These are phyloP conservation scores for Ceuthmochares aereus DNA, from an alignment of 2,113 vertebrate genomes.

Conservation along the genomic window DNA sequence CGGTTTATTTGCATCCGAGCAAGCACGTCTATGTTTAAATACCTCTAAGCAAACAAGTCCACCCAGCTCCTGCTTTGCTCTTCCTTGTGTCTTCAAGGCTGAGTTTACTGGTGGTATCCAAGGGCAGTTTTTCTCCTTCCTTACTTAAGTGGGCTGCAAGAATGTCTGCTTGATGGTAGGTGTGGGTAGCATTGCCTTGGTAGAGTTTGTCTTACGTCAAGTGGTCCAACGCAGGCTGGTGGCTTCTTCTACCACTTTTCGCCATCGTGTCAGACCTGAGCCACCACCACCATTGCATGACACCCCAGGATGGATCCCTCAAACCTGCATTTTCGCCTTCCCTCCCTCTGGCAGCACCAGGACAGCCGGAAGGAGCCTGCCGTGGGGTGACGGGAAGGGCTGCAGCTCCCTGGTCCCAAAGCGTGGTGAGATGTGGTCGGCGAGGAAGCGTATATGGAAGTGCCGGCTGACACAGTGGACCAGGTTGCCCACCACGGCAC, in stretches of 20 bases:
- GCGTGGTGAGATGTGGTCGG: slow-evolving; percentile 84
- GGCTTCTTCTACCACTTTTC: not conserved
- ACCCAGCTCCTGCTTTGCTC: not conserved
- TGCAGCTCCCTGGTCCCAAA: slow-evolving; percentile 81
- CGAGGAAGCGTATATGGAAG: slow-evolving; percentile 83
- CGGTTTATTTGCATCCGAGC: not conserved
- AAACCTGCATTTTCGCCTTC: slow-evolving; percentile 78
- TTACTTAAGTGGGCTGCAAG: rapidly evolving
- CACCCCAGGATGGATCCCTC: not conserved
- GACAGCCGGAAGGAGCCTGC: slow-evolving; percentile 82
- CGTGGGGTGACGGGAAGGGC: slow-evolving; percentile 78
- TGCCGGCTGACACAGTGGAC: slow-evolving; percentile 85
- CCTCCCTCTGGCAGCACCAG: slow-evolving; percentile 79
- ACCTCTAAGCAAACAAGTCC: not conserved
- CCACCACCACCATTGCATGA: not conserved
- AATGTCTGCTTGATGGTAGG: rapidly evolving
- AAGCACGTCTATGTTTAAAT: not conserved
- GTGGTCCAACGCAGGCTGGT: rapidly evolving
- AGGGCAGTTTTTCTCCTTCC: not conserved
- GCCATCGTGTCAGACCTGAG: rapidly evolving
- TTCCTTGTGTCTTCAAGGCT: not conserved
- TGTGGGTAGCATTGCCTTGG: rapidly evolving
- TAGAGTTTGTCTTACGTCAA: no score
- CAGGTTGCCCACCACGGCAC: slow-evolving; percentile 71
- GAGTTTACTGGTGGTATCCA: rapidly evolving